Base-by-base conservation (phyloP, 2,888 invertebrate genomes). In the Sarcophaga variegata region DNA sequence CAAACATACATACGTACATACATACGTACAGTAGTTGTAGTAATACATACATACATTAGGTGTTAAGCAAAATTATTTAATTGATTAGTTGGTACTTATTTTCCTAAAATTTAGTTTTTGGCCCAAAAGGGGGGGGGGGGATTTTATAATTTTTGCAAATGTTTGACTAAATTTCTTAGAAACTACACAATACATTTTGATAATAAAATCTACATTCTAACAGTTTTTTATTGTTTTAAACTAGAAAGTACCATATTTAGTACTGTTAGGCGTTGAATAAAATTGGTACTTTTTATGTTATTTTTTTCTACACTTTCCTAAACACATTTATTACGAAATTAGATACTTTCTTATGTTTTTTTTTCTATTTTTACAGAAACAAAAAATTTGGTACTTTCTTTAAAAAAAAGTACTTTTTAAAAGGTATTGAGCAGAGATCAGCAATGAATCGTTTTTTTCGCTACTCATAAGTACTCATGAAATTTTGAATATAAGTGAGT, bases 41-140 rank as follows among this genome's bases (percentile, higher is more conserved):
- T 37, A 37, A 17, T 54, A 17, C 54, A 10, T 54, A 17, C 17
- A 17, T 54, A 49, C 14, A 22, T 47, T 47, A 37, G 37, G 8
- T 10, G 1, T 14, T 54, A 54, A 54, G 54, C 54, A 17, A 54
- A 54, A 14, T 54, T 14, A 54, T 83, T 64, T 80, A 69, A 64
- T 70, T 20, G 80, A 81, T 72, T 71, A 81, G 59, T 54, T 78
- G 77, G 67, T 75, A 72, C 54, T 80, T 64, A 81, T 54, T 54
- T 54, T 54, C 54, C 17, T 54, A 54, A 54, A 54, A 54, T 54
- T 54, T 54, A 54, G 54, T 54, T 54, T 14, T 54, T 17, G 54
- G 4, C 17, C 0, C 17, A 54, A 14, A 54, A 4, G 0, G 14
- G 17, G 54, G 0, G 14, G 17, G 54, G 22, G 54, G 54, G 49